A percentile compares a stretch with the other conserved stretches of the same genome.
phyloP scores from a whole-genome alignment of 2,888 invertebrate species.

The Chaitophorus viminalis region DNA sequence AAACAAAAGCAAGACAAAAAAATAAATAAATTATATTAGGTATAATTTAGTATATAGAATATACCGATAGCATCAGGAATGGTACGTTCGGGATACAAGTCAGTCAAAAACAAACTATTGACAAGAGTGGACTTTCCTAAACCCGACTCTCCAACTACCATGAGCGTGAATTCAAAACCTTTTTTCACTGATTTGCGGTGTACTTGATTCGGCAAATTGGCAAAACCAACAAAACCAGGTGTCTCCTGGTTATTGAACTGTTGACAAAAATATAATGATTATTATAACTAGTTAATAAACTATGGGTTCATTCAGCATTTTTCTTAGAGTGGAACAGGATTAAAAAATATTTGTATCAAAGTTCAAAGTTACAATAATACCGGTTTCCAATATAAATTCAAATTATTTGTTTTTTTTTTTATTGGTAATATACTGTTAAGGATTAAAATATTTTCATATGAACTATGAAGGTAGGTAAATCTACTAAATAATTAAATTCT shows the following conservation, averaged over 20 bases:
- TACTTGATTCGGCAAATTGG: conserved; percentile 95
- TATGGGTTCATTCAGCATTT: too few species aligned
- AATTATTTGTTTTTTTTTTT: too few species aligned
- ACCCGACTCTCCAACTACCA: conserved; percentile 94
- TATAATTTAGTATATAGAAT: not conserved
- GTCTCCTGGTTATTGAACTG: conserved; percentile 87
- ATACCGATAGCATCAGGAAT: conserved; percentile 87
- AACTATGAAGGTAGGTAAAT: too few species aligned
- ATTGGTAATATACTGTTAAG: too few species aligned
- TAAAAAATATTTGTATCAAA: too few species aligned
- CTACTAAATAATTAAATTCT: too few species aligned
- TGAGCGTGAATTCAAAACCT: conserved; percentile 96
- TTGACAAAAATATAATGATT: conserved; percentile 54
- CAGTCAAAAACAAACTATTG: conserved; percentile 93
- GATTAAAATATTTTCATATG: too few species aligned
- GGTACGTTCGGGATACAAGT: conserved; percentile 91
- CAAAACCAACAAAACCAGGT: conserved; percentile 91
- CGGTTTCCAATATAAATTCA: too few species aligned
- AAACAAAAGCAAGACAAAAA: not conserved
- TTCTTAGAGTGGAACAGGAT: too few species aligned
- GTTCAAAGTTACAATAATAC: too few species aligned
- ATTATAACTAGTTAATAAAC: too few species aligned
- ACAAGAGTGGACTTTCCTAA: conserved; percentile 95
- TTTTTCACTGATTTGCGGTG: conserved; percentile 97
- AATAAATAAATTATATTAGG: not conserved